phyloP scores from a whole-genome alignment of 2,888 invertebrate genomes.

The Chymomyza caudatula region DNA sequence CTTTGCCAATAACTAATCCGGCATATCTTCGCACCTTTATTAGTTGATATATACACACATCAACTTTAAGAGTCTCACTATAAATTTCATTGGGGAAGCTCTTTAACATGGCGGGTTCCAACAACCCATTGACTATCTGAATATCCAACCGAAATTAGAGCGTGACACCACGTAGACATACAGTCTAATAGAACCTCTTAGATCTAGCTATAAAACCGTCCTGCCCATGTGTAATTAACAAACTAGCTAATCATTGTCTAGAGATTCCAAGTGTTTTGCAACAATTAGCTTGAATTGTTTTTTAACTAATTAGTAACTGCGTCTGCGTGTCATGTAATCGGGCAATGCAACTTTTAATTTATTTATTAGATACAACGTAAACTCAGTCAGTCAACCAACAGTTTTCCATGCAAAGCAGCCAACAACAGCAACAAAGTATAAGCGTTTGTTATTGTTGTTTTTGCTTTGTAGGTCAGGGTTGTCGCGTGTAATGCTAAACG shows the following conservation, averaged over 20 bases:
- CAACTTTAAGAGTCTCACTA: no score
- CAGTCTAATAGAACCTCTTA: no score
- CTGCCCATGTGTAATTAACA: not conserved
- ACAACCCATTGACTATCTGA: no score
- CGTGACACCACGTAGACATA: no score
- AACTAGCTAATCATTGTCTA: not conserved
- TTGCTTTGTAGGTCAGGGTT: slow-evolving; percentile 68
- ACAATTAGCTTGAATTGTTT: slow-evolving; percentile 21
- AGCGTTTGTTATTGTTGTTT: slow-evolving; percentile 27
- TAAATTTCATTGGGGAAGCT: no score
- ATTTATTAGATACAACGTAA: slow-evolving; percentile 63
- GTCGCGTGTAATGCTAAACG: slow-evolving; percentile 73
- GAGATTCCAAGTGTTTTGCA: slow-evolving; percentile 7
- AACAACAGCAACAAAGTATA: slow-evolving; percentile 30
- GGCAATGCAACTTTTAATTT: slow-evolving; percentile 47
- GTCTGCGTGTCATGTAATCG: not conserved
- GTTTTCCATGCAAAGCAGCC: slow-evolving; percentile 48
- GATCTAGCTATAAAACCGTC: no score
- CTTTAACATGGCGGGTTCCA: no score
- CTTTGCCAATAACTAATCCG: no score
- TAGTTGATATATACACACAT: no score
- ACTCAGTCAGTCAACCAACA: slow-evolving; percentile 36
- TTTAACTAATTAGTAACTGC: not conserved
- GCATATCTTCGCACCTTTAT: no score
- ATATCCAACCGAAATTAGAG: no score